These are phyloP conservation scores for Kuschelorhynchus macadamiae DNA, from an alignment of 2,888 invertebrate genomes.

Conservation along the genomic window DNA sequence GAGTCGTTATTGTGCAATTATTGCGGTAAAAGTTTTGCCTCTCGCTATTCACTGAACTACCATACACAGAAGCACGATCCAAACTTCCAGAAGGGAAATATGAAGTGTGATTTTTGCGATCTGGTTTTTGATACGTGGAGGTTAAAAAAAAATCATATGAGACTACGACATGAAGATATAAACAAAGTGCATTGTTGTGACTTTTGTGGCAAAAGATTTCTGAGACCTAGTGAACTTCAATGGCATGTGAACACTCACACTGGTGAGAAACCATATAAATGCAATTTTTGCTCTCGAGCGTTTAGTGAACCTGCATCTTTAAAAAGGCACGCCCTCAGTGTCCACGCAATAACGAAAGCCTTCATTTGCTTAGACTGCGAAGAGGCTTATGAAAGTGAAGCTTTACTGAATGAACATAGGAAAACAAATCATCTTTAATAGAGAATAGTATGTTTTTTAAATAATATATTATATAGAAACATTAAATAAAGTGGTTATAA, in stretches of 20 bases:
- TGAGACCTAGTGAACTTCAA: slow-evolving; percentile 56
- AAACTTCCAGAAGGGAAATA: slow-evolving; percentile 13
- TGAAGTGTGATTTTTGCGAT: slow-evolving; percentile 32
- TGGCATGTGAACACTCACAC: slow-evolving; percentile 69
- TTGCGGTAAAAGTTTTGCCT: slow-evolving; percentile 22
- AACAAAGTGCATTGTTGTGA: slow-evolving; percentile 58
- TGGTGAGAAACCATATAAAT: slow-evolving; percentile 69
- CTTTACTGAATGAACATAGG: too few species aligned
- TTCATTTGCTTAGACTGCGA: too few species aligned
- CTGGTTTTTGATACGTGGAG: slow-evolving; percentile 32
- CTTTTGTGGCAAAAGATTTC: slow-evolving; percentile 60
- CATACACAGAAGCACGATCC: slow-evolving; percentile 33
- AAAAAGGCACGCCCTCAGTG: too few species aligned
- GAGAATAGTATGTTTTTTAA: too few species aligned
- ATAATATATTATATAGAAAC: too few species aligned
- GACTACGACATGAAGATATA: slow-evolving; percentile 15
- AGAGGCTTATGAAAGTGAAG: too few species aligned
- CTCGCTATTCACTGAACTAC: slow-evolving; percentile 13
- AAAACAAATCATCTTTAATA: too few species aligned
- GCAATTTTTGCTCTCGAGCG: slow-evolving; percentile 56
- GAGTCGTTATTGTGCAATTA: slow-evolving; percentile 8
- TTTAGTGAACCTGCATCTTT: slow-evolving; percentile 3
- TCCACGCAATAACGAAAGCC: too few species aligned
- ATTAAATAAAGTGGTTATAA: too few species aligned
- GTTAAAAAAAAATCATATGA: slow-evolving; percentile 12